phyloP scores from a whole-genome alignment of 2,113 vertebrate genomes.

The Carassius carassius region DNA sequence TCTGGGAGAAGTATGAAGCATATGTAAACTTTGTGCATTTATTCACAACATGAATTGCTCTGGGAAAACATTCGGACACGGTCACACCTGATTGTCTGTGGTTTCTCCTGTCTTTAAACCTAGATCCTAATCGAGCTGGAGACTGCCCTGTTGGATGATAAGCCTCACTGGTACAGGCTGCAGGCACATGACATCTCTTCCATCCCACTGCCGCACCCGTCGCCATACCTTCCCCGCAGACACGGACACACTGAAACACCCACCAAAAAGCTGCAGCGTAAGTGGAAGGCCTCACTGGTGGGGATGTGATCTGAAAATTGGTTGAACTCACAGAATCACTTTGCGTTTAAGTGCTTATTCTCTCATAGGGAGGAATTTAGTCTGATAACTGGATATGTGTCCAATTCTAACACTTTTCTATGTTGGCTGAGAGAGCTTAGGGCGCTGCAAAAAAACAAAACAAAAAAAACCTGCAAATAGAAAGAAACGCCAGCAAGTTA shows the following conservation, averaged over 20 bases:
- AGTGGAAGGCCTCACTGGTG: conserved; percentile 62
- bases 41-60: not conserved
- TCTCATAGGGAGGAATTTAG: not conserved
- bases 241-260: conserved; percentile 84
- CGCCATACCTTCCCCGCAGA: conserved; percentile 91
- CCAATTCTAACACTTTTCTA: not conserved
- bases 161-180: conserved; percentile 97
- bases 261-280: conserved; percentile 95
- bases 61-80: not conserved
- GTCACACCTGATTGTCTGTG: not conserved
- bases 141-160: conserved; percentile 94
- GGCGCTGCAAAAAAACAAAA: too few species aligned
- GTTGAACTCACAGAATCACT: not conserved
- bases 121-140: conserved; percentile 98
- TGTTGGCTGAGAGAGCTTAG: too few species aligned
- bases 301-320: conserved; percentile 7
- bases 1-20: conserved; percentile 87
- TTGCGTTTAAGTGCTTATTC: not conserved
- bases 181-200: conserved; percentile 96
- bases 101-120: not conserved
- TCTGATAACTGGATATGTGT: not conserved
- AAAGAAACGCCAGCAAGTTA: too few species aligned
- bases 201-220: conserved; percentile 95
- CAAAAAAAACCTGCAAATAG: too few species aligned
- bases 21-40: not conserved